phyloP scores from a whole-genome alignment of 2,113 vertebrate genomes.

The Silurus glanis region DNA sequence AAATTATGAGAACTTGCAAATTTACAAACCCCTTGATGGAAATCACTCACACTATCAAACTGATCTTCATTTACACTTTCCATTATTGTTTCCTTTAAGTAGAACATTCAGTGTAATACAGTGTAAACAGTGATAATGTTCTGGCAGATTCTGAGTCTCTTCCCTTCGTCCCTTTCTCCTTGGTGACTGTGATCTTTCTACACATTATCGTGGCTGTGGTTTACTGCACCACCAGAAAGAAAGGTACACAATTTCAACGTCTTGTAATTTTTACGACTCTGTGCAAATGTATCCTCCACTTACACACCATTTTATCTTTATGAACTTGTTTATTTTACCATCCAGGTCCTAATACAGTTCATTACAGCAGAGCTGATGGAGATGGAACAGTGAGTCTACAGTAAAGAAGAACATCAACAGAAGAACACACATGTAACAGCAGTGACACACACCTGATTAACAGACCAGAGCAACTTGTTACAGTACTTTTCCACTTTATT shows the following conservation, averaged over 20 bases:
- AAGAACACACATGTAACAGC: no score
- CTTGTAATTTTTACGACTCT: neutral
- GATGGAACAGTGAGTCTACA: neutral
- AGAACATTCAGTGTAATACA: no score
- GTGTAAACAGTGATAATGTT: neutral
- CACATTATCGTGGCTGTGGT: constrained; percentile 14
- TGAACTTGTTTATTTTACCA: neutral
- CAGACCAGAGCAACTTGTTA: no score
- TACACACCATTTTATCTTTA: neutral
- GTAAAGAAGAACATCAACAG: neutral
- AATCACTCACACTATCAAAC: no score
- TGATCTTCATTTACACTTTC: no score
- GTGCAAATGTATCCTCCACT: neutral
- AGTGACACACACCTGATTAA: no score
- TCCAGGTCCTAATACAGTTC: neutral
- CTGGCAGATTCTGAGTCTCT: neutral
- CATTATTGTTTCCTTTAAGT: no score
- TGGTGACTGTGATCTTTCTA: constrained; percentile 12
- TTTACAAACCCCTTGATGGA: no score
- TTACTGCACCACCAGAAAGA: constrained; percentile 1
- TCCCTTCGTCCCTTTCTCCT: neutral
- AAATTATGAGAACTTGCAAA: no score
- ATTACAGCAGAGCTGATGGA: neutral
- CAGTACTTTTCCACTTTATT: no score
- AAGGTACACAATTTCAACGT: neutral